Percentiles rank a stretch among this genome's conserved stretches.
phyloP scores from a whole-genome alignment of 2,113 vertebrate genomes.

The Bos taurus region ARS-UCD2.0 NC_037354.1:10895001-10895500 shows the following conservation, averaged over 20 bases:
- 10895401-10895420: background rate
- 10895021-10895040: background rate
- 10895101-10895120: background rate
- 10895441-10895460: background rate
- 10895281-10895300: background rate
- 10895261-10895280: background rate
- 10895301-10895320: background rate
- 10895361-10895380: background rate
- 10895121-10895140: background rate
- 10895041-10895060: background rate
- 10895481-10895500: background rate
- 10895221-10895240: conserved; percentile 14
- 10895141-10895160: background rate
- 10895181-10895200: background rate
- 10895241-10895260: background rate
- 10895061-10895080: background rate
- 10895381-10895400: background rate
- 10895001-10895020: background rate
- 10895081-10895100: background rate
- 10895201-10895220: background rate
- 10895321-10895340: background rate
- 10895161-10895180: background rate
- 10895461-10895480: background rate
- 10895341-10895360: background rate
- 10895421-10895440: background rate